Percentiles rank a stretch among this genome's conserved stretches.
These are phyloP conservation scores for Coronaproctus castanopsis DNA, from an alignment of 2,888 invertebrate species.

Conservation along the genomic window DNA sequence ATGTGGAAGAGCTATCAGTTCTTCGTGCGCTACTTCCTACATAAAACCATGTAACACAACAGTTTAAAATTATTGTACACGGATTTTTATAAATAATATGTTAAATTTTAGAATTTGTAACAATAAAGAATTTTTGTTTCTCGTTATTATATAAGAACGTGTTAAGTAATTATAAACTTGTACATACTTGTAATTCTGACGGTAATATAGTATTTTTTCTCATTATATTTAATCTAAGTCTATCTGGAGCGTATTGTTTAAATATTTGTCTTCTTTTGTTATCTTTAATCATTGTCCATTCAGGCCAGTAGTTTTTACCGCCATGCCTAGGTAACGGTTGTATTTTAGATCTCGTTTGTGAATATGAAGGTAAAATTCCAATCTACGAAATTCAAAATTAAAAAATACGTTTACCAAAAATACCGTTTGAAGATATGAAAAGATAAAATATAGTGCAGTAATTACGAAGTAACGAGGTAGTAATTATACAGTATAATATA, in stretches of 20 bases:
- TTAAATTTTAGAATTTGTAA: too few species aligned
- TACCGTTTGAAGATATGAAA: too few species aligned
- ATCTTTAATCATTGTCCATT: constrained; percentile 70
- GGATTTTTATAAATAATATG: too few species aligned
- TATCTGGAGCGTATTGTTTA: constrained; percentile 49
- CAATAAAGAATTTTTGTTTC: too few species aligned
- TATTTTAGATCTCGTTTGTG: not conserved
- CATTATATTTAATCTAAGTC: constrained; percentile 61
- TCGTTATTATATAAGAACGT: too few species aligned
- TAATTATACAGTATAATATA: too few species aligned
- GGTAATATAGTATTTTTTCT: constrained; percentile 74
- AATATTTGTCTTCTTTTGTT: constrained; percentile 57
- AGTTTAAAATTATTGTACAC: not conserved
- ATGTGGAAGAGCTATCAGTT: constrained; percentile 52
- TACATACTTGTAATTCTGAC: constrained; percentile 38
- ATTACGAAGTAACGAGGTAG: too few species aligned
- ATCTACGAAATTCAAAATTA: not conserved
- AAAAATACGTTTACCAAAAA: too few species aligned
- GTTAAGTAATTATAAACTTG: too few species aligned
- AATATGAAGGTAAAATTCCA: not conserved
- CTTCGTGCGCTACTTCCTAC: constrained; percentile 53
- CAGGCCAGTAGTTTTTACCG: constrained; percentile 48
- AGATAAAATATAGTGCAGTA: too few species aligned
- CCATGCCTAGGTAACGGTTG: not conserved
- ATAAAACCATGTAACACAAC: not conserved